phyloP scores from a whole-genome alignment of 2,888 invertebrate species.

The Thalpophila matura region DNA sequence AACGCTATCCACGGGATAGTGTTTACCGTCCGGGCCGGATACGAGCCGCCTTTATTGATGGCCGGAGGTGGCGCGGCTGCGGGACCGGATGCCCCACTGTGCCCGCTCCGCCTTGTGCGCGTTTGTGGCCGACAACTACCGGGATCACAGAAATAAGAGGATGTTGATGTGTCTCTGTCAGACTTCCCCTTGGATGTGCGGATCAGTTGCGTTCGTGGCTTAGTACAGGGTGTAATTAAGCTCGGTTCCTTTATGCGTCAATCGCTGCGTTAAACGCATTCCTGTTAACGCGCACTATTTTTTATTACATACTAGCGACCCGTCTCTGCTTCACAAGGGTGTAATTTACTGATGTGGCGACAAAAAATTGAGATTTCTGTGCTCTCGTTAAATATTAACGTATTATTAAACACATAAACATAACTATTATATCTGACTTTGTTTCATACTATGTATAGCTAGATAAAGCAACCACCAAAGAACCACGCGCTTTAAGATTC shows the following conservation, averaged over 20 bases:
- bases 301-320: too few relatives aligned
- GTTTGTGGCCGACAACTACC: conserved; percentile 61
- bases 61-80: conserved; percentile 63
- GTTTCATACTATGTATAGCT: too few relatives aligned
- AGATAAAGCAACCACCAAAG: too few relatives aligned
- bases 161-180: conserved; percentile 45
- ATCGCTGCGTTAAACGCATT: too few relatives aligned
- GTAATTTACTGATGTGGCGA: too few relatives aligned
- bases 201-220: not conserved
- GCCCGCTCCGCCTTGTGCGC: conserved; percentile 52
- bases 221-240: not conserved
- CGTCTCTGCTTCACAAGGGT: too few relatives aligned
- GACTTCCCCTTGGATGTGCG: conserved; percentile 14
- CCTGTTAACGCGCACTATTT: too few relatives aligned
- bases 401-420: too few relatives aligned
- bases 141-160: conserved; percentile 51
- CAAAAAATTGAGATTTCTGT: too few relatives aligned
- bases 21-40: conserved; percentile 61
- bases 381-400: too few relatives aligned
- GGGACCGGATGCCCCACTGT: conserved; percentile 60
- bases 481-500: not conserved
- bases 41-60: conserved; percentile 62
- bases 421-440: too few relatives aligned
- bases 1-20: conserved; percentile 37
- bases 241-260: too few relatives aligned